Evolutionary conservation across 2,797 vertebrate species (phyloP).

Genomic region (Scolopax bukidnonensis): DNA sequence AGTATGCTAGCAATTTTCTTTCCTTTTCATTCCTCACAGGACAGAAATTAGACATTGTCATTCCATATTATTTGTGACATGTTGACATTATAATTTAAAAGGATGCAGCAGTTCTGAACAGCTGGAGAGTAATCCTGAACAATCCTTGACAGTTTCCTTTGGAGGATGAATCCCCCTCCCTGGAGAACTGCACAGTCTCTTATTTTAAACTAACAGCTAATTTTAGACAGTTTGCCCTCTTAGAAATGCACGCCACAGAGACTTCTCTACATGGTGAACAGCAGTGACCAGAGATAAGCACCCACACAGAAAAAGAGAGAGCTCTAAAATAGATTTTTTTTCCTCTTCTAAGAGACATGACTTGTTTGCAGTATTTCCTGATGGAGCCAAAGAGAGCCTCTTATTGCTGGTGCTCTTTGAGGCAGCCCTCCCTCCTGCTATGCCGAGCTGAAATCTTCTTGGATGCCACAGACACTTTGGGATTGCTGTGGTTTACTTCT

Average conservation of each 20-base stretch:
- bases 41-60: conserved; percentile 71
- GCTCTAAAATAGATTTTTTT: conserved; percentile 41
- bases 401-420: not conserved
- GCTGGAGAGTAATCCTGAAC: conserved; percentile 73
- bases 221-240: conserved; percentile 68
- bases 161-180: conserved; percentile 67
- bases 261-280: conserved; percentile 54
- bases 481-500: not conserved
- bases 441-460: not conserved
- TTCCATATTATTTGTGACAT: conserved; percentile 59
- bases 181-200: conserved; percentile 55
- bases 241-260: conserved; percentile 62
- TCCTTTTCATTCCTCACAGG: conserved; percentile 67
- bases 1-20: conserved; percentile 45
- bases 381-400: not conserved
- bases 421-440: not conserved
- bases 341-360: conserved; percentile 43
- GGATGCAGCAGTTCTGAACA: conserved; percentile 69
- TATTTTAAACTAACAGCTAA: conserved; percentile 70
- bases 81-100: conserved; percentile 73
- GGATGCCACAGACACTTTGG: not conserved
- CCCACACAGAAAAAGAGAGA: conserved; percentile 53
- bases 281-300: conserved; percentile 71
- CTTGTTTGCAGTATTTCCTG: conserved; percentile 36
- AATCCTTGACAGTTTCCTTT: conserved; percentile 72